These are phyloP conservation scores for Melanerpes formicivorus DNA, from an alignment of 2,113 vertebrate genomes.

Conservation along the genomic window DNA sequence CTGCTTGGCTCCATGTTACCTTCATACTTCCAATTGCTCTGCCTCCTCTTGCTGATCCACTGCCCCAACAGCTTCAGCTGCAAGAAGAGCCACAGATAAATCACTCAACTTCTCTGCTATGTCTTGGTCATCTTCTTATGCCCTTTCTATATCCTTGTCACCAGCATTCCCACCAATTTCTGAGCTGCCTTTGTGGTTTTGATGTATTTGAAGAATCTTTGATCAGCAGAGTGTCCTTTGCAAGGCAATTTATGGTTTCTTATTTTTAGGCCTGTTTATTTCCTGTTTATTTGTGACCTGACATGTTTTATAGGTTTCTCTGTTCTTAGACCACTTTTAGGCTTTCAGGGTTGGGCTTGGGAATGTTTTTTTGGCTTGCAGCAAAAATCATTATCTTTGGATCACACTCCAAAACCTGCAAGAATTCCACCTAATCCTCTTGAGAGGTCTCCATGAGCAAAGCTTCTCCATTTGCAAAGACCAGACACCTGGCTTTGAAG, in stretches of 20 bases:
- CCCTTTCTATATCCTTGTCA: background rate
- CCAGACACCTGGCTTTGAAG: background rate
- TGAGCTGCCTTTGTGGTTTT: background rate
- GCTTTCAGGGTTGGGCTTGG: background rate
- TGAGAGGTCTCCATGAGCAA: background rate
- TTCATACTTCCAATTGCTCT: background rate
- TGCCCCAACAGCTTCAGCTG: background rate
- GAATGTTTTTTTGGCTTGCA: background rate
- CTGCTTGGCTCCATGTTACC: background rate
- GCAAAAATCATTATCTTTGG: background rate
- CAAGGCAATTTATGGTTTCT: background rate
- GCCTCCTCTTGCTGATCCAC: background rate
- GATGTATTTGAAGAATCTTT: slow-evolving; percentile 4
- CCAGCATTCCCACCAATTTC: background rate
- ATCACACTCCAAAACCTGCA: background rate
- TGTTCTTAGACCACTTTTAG: background rate
- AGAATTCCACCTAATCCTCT: background rate
- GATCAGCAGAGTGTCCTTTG: background rate
- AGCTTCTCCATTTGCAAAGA: background rate
- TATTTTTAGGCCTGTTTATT: slow-evolving; percentile 30
- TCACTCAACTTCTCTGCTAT: background rate
- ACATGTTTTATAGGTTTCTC: background rate
- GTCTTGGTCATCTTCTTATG: background rate
- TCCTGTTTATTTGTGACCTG: background rate
- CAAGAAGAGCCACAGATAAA: background rate